phyloP scores from a whole-genome alignment of 92 coral and sea anemone species.

The Zoanthus solanderi region DNA sequence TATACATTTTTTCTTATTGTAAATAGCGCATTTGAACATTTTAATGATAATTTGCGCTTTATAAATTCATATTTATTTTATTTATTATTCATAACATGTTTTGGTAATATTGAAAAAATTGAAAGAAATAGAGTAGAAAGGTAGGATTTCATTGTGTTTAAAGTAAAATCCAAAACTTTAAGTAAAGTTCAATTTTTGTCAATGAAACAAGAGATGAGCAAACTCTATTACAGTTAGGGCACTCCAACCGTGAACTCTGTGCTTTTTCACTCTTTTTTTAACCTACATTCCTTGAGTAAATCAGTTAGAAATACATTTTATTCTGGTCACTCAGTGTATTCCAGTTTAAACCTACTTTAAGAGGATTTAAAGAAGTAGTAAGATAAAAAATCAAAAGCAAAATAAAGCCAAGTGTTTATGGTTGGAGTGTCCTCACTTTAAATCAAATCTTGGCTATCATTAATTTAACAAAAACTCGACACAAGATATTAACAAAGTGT shows the following conservation, averaged over 20 bases:
- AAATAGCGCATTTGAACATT: too few species aligned
- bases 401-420: conserved; percentile 13
- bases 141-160: conserved; percentile 7
- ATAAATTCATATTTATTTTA: too few species aligned
- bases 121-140: not conserved
- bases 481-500: not conserved
- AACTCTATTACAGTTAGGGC: not conserved
- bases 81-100: not conserved
- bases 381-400: conserved; percentile 5
- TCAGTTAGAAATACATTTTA: conserved; percentile 8
- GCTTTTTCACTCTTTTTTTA: not conserved
- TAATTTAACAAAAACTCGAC: not conserved
- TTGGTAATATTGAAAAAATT: conserved; percentile 1
- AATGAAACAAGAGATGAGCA: conserved; percentile 10
- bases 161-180: not conserved
- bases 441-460: conserved; percentile 8
- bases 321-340: conserved; percentile 12
- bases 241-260: conserved; percentile 6
- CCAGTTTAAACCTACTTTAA: not conserved
- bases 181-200: conserved; percentile 1
- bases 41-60: too few species aligned
- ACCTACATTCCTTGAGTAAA: conserved; percentile 5
- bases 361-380: not conserved
- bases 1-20: too few species aligned
- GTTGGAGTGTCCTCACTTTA: conserved; percentile 11